A percentile compares a stretch with the other conserved stretches of the same genome.
Conservation (phyloP, 1,140 invertebrate species). For the Drosophila takahashii region DNA sequence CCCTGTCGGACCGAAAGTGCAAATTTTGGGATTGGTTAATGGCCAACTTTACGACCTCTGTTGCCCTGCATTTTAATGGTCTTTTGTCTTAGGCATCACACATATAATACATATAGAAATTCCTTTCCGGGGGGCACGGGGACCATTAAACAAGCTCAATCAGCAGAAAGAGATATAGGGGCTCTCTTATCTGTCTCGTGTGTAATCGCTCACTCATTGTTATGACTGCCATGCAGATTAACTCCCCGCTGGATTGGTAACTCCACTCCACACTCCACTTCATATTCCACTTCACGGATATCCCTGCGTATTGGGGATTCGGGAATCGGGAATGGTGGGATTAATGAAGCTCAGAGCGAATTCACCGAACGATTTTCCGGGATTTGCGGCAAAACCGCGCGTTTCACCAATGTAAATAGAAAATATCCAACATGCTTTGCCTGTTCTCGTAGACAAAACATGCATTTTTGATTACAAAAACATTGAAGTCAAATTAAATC, state of each 20-base stretch:
- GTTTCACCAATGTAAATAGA: not conserved
- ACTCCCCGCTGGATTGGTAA: slow-evolving; percentile 3
- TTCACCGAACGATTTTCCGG: slow-evolving; percentile 15
- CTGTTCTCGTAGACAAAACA: not conserved
- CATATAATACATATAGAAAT: slow-evolving; percentile 4
- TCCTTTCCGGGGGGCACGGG: not conserved
- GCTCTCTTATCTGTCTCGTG: slow-evolving; percentile 40
- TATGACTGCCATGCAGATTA: slow-evolving; percentile 49
- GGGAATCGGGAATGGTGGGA: not conserved
- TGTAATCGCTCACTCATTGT: slow-evolving; percentile 48
- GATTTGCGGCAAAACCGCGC: slow-evolving; percentile 7
- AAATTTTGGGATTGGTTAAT: slow-evolving; percentile 12
- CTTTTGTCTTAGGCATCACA: slow-evolving; percentile 15
- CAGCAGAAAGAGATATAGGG: slow-evolving; percentile 1
- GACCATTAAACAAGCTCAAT: slow-evolving; percentile 17
- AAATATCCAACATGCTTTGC: not conserved
- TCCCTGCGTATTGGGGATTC: not conserved
- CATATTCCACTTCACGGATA: not conserved
- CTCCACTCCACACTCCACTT: too few relatives aligned
- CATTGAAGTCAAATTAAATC: too few relatives aligned
- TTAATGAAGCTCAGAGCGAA: slow-evolving; percentile 2
- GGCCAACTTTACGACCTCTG: slow-evolving; percentile 21
- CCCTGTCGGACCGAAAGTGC: not conserved
- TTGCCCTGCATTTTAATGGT: slow-evolving; percentile 20
- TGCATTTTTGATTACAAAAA: too few relatives aligned